A percentile compares a stretch with the other conserved stretches of the same genome.
phyloP scores from a whole-genome alignment of 2,888 invertebrate species.

The Iphiclides podalirius region DNA sequence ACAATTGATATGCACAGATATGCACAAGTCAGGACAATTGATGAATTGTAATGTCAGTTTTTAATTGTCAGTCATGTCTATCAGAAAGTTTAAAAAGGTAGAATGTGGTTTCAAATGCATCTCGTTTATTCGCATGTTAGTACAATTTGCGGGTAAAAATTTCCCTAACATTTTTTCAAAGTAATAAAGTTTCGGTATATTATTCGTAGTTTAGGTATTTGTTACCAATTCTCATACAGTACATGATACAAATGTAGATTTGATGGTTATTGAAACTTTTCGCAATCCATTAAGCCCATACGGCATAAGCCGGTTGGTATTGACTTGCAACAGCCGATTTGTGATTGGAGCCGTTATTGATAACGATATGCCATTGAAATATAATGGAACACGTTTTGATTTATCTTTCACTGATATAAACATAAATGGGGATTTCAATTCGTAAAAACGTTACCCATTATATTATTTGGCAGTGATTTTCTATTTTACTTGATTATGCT shows the following conservation, averaged over 20 bases:
- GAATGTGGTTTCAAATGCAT: no score
- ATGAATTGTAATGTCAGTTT: no score
- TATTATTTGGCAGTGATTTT: neutral
- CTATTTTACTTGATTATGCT: neutral
- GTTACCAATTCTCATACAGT: constrained; percentile 7
- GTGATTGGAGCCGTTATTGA: constrained; percentile 23
- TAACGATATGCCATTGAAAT: constrained; percentile 23
- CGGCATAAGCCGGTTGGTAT: constrained; percentile 23
- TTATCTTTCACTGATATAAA: constrained; percentile 11
- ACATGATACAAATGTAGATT: constrained; percentile 22
- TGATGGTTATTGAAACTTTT: constrained; percentile 24
- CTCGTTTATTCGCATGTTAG: no score
- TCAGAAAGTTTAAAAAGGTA: no score
- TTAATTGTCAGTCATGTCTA: no score
- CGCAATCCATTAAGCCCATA: constrained; percentile 24
- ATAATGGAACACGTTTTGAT: constrained; percentile 20
- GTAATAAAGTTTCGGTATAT: no score
- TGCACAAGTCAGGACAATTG: no score
- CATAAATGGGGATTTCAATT: constrained; percentile 8
- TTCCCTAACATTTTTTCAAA: no score
- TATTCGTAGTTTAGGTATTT: neutral
- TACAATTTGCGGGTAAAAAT: no score
- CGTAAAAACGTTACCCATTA: neutral
- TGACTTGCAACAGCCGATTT: constrained; percentile 25
- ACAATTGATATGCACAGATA: no score